These are phyloP conservation scores for Lacerta viridis DNA, from an alignment of 2,797 vertebrate species.

Conservation along the genomic window DNA sequence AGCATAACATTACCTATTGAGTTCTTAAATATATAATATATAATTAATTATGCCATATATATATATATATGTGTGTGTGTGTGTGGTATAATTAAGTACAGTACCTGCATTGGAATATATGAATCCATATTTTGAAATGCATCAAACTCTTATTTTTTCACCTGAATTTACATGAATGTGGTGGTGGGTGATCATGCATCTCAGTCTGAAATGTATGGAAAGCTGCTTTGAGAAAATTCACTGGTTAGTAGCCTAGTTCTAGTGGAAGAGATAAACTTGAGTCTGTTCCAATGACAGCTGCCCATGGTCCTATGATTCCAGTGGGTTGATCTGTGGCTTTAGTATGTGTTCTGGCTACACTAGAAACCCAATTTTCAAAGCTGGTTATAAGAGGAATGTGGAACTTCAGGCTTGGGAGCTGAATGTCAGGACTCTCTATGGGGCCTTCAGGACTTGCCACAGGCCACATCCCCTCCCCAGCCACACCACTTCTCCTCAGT, in stretches of 20 bases:
- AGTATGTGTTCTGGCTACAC: background rate
- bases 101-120: background rate
- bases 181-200: too few species aligned
- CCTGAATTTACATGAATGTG: background rate
- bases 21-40: background rate
- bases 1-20: background rate
- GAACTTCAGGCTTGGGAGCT: too few species aligned
- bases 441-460: too few species aligned
- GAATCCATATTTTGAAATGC: background rate
- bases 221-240: background rate
- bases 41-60: too few species aligned
- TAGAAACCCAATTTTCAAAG: background rate
- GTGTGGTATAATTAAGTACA: background rate
- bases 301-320: too few species aligned
- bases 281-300: too few species aligned
- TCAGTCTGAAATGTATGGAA: background rate
- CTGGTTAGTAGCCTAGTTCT: background rate
- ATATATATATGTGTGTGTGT: too few species aligned
- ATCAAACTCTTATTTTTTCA: background rate
- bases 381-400: too few species aligned
- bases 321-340: background rate
- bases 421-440: too few species aligned
- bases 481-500: too few species aligned
- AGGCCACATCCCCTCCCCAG: too few species aligned
- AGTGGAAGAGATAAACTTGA: background rate